Base-by-base conservation (phyloP, 2,888 invertebrate species). In the Sturmia bella region DNA sequence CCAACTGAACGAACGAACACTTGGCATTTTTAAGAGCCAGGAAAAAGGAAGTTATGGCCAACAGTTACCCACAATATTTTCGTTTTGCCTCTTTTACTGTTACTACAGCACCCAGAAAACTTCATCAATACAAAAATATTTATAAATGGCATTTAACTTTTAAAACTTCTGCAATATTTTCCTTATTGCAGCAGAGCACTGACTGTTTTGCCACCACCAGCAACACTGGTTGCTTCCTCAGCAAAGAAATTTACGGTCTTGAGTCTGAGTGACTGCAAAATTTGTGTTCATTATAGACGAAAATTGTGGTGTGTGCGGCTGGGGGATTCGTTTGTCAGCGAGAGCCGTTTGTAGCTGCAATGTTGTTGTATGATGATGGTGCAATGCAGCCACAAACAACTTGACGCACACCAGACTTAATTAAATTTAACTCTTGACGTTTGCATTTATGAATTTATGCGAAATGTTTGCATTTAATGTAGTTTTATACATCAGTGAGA, bases 361-460 rank as follows among this genome's bases (percentile, higher is more conserved):
- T 56, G 37, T 52, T 64, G 54, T 15, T 43, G 70, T 27, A 5
- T 54, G 45, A 12, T 48, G 48, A 15, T n/a, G 68, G 70, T 52
- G 68, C 64, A 72, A 64, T 48, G 48, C 19, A 19, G 68, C 75
- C 59, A 74, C 64, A 72, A 64, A 73, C 66, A 76, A 72, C 69
- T 69, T 74, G 69, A 78, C 74, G 64, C 43, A 82, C 59, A 56
- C 61, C 64, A 21, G 45, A 77, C 77, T 78, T 82, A 78, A 82
- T 82, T 82, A 64, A 77, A 82, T 82, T 82, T 66, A 77, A 82
- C 73, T 77, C 81, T 78, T 78, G 74, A 82, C 77, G 77, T 77
- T 78, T 74, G 57, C 77, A 54, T 50, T 78, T 82, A 74, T 82
- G 69, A 82, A 74, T 82, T 82, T 78, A 81, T 81, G 77, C 61